Evolutionary conservation across 2,888 invertebrate genomes (phyloP).

Genomic region (Acanthosoma haemorrhoidale): DNA sequence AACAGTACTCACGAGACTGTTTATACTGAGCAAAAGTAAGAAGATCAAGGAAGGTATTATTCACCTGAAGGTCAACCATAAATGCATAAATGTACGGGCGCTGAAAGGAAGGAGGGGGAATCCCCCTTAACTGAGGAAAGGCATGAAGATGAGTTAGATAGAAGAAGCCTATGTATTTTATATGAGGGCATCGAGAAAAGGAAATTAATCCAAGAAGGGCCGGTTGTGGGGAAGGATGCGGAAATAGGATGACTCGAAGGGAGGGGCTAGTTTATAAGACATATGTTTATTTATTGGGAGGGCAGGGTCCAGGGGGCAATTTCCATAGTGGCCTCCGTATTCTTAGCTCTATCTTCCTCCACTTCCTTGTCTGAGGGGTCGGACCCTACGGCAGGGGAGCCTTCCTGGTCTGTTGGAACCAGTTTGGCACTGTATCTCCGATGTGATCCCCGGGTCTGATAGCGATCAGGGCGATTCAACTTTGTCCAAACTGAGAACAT

Average conservation of each 20-base stretch:
- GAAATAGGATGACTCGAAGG: slow-evolving; percentile 15
- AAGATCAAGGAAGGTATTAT: background rate
- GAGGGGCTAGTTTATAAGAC: slow-evolving; percentile 26
- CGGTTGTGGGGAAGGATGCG: slow-evolving; percentile 9
- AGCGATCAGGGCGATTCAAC: too few relatives aligned
- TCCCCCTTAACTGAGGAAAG: background rate
- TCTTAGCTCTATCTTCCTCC: background rate
- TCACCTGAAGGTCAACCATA: background rate
- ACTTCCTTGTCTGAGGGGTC: background rate
- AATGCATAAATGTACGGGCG: background rate
- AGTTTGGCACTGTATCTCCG: too few relatives aligned
- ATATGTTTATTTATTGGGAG: slow-evolving; percentile 25
- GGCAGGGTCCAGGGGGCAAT: slow-evolving; percentile 20
- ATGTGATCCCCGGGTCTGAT: too few relatives aligned
- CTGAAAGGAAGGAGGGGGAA: background rate
- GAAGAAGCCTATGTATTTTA: slow-evolving; percentile 19
- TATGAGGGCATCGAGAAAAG: slow-evolving; percentile 21
- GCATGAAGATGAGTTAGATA: background rate
- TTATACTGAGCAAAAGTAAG: too few relatives aligned
- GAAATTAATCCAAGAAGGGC: slow-evolving; percentile 16
- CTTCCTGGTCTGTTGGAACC: too few relatives aligned
- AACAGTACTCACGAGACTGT: too few relatives aligned
- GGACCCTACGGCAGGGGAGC: background rate
- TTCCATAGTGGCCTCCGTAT: slow-evolving; percentile 11
- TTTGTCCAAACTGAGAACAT: too few relatives aligned